These are phyloP conservation scores for Dascillus cervinus DNA, from an alignment of 2,888 invertebrate species.

Conservation along the genomic window DNA sequence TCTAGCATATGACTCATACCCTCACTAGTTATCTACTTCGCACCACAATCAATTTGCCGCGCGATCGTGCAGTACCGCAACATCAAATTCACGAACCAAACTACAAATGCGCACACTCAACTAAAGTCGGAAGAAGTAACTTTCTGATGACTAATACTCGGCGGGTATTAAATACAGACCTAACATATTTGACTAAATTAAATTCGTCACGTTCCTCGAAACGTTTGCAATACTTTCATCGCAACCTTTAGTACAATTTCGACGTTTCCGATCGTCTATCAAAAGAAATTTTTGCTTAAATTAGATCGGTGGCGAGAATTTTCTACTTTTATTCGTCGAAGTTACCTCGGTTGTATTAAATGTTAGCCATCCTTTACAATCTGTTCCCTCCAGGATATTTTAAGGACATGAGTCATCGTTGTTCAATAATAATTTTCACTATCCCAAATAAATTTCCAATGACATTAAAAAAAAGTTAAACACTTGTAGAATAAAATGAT, in stretches of 20 bases:
- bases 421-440: conserved; percentile 19
- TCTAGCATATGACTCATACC: conserved; percentile 23
- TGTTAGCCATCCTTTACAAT: too few species aligned
- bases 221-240: too few species aligned
- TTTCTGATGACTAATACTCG: conserved; percentile 31
- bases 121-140: conserved; percentile 14
- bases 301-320: too few species aligned
- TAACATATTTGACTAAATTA: too few species aligned
- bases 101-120: conserved; percentile 26
- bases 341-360: conserved; percentile 3
- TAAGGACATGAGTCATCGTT: conserved; percentile 23
- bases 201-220: too few species aligned
- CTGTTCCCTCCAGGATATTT: conserved; percentile 21
- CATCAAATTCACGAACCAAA: conserved; percentile 16
- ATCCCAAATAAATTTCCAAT: too few species aligned
- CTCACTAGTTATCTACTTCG: conserved; percentile 31
- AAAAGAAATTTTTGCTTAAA: neutral
- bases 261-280: too few species aligned
- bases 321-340: too few species aligned
- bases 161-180: conserved; percentile 17
- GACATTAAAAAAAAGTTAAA: too few species aligned
- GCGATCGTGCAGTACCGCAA: conserved; percentile 26
- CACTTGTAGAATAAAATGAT: too few species aligned
- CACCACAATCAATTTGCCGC: conserved; percentile 35
- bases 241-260: too few species aligned